Evolutionary conservation across 2,888 invertebrate species (phyloP).

Genomic region (Drosophila barbarae): DNA sequence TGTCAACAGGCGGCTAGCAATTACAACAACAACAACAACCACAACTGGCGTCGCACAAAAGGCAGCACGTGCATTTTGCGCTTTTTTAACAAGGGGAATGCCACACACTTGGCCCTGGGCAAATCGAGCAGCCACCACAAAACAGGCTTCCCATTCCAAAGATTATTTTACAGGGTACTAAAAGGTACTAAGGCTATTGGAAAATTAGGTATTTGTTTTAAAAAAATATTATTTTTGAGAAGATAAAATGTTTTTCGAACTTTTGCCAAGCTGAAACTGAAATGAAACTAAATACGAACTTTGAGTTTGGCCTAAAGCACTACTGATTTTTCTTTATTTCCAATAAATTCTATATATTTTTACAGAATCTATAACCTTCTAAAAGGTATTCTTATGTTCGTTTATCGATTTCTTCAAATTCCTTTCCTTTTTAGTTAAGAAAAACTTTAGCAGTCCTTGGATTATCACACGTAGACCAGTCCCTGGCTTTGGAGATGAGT

Average conservation of each 20-base stretch:
- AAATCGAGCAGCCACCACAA: constrained; percentile 37
- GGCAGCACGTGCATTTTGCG: constrained; percentile 73
- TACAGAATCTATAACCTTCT: not conserved
- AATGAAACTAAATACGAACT: not conserved
- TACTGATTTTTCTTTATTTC: too few relatives aligned
- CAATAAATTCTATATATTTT: not conserved
- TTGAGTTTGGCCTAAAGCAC: not conserved
- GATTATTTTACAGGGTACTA: constrained; percentile 9
- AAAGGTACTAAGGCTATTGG: not conserved
- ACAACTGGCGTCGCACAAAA: constrained; percentile 56
- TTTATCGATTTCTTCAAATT: not conserved
- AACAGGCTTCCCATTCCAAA: not conserved
- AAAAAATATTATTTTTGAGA: accelerated
- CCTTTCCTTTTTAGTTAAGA: constrained; percentile 22
- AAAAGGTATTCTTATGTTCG: not conserved
- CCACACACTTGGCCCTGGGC: constrained; percentile 70
- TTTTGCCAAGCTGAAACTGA: not conserved
- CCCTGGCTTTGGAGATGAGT: constrained; percentile 13
- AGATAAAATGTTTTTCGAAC: not conserved
- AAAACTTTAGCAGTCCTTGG: constrained; percentile 61
- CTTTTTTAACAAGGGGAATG: constrained; percentile 62
- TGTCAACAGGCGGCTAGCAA: constrained; percentile 74
- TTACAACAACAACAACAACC: constrained; percentile 43
- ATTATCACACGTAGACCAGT: constrained; percentile 63
- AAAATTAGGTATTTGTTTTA: not conserved